Conservation (phyloP, 2,888 invertebrate genomes). For the Ormyrus pomaceus region DNA sequence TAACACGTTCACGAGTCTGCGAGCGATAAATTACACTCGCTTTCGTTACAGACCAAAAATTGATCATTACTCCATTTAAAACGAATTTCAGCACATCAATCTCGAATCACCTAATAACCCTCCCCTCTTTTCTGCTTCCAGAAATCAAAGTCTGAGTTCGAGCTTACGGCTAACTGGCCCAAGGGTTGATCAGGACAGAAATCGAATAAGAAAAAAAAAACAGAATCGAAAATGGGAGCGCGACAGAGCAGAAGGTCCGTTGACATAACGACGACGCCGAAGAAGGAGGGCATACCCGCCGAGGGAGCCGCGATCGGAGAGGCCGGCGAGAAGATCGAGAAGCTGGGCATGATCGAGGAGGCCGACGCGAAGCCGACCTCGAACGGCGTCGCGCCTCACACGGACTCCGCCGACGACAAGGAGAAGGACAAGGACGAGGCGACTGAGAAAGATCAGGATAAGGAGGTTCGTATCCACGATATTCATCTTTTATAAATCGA, state of each 20-base stretch:
- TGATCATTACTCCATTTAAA: not conserved
- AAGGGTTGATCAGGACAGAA: not conserved
- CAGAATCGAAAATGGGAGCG: constrained; percentile 83
- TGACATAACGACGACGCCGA: constrained; percentile 86
- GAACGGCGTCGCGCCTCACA: constrained; percentile 83
- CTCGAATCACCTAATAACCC: not conserved
- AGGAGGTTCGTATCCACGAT: constrained; percentile 74
- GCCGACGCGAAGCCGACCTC: constrained; percentile 84
- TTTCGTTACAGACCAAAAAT: constrained; percentile 10
- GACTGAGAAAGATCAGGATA: constrained; percentile 80
- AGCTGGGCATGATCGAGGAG: constrained; percentile 87
- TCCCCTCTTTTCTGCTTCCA: constrained; percentile 14
- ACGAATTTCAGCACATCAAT: not conserved
- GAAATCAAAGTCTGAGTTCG: constrained; percentile 25
- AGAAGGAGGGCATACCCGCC: constrained; percentile 73
- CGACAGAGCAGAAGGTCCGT: constrained; percentile 92
- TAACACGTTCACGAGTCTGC: constrained; percentile 1
- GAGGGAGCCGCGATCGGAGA: constrained; percentile 75
- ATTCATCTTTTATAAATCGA: no score
- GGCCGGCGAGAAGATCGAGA: constrained; percentile 70
- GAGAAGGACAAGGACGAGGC: constrained; percentile 84
- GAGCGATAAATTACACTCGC: constrained; percentile 23
- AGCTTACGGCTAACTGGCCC: constrained; percentile 5
- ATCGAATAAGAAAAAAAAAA: constrained; percentile 51
- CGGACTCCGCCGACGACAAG: constrained; percentile 76